Conservation (phyloP, 2,888 invertebrate species). For the Halictus quadricinctus region DNA sequence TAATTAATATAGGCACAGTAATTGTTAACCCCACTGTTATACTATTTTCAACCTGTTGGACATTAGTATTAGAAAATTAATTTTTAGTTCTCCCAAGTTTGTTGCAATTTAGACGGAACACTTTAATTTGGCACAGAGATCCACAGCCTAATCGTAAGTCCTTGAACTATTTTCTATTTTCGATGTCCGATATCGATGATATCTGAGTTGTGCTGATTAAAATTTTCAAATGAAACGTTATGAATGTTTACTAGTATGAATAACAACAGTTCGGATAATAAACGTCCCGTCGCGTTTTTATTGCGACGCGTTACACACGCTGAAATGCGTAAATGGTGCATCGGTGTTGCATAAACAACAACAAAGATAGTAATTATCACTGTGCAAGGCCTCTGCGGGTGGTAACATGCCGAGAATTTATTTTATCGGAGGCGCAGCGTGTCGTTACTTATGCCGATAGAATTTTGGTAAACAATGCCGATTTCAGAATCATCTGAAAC, state of each 20-base stretch:
- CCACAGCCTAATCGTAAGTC: too few relatives aligned
- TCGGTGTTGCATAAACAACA: neutral
- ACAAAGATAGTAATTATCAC: conserved; percentile 2
- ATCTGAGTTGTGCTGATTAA: too few relatives aligned
- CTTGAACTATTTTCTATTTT: too few relatives aligned
- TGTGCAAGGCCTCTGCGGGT: conserved; percentile 28
- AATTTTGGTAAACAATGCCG: conserved; percentile 45
- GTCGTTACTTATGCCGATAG: conserved; percentile 46
- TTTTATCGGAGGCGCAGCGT: conserved; percentile 7
- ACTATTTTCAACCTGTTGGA: neutral
- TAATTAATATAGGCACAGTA: too few relatives aligned
- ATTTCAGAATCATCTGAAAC: conserved; percentile 15
- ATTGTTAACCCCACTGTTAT: neutral
- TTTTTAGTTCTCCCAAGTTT: too few relatives aligned
- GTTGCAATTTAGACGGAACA: too few relatives aligned
- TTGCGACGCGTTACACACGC: neutral
- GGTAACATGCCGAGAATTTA: conserved; percentile 40
- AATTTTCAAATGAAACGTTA: too few relatives aligned
- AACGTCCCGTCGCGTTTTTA: neutral
- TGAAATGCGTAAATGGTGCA: neutral
- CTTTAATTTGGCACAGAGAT: too few relatives aligned
- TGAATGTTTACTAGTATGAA: neutral
- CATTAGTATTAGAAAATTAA: neutral
- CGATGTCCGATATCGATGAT: too few relatives aligned
- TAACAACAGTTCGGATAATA: neutral